Conservation (phyloP, 2,113 vertebrate genomes). For the Rhinolophus sinicus region DNA sequence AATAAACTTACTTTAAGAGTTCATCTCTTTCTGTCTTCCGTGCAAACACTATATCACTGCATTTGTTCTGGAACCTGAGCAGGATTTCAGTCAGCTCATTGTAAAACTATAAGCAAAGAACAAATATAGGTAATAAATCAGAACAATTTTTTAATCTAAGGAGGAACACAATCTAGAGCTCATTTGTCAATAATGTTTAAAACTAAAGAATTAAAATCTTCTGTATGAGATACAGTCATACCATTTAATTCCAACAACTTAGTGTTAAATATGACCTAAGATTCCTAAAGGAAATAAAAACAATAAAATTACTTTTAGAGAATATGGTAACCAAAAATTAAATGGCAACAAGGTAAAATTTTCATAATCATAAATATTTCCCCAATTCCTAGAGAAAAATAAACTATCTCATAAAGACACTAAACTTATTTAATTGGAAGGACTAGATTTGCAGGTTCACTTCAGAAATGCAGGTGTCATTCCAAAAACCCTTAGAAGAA, state of each 20-base stretch:
- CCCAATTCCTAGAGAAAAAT: constrained; percentile 27
- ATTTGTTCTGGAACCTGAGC: constrained; percentile 98
- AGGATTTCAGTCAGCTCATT: constrained; percentile 98
- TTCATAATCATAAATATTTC: not conserved
- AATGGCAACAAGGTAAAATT: not conserved
- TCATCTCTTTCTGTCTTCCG: constrained; percentile 98
- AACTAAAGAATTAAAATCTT: not conserved
- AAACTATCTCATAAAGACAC: not conserved
- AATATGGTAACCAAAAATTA: constrained; percentile 28
- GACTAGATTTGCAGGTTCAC: not conserved
- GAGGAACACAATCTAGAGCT: not conserved
- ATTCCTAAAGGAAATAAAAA: constrained; percentile 6
- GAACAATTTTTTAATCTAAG: constrained; percentile 13
- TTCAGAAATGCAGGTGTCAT: not conserved
- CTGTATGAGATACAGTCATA: not conserved
- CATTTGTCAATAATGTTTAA: not conserved
- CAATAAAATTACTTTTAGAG: not conserved
- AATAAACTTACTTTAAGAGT: constrained; percentile 94
- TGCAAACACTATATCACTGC: constrained; percentile 98
- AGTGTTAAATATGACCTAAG: constrained; percentile 25
- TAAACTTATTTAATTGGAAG: not conserved
- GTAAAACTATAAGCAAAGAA: constrained; percentile 91
- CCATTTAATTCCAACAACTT: not conserved
- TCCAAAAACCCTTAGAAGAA: not conserved
- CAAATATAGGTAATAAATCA: not conserved